Evolutionary conservation across 2,888 invertebrate genomes (phyloP), one percentile per base, ranked within the genome.

Genomic region (Epinotia brunnichana): DNA sequence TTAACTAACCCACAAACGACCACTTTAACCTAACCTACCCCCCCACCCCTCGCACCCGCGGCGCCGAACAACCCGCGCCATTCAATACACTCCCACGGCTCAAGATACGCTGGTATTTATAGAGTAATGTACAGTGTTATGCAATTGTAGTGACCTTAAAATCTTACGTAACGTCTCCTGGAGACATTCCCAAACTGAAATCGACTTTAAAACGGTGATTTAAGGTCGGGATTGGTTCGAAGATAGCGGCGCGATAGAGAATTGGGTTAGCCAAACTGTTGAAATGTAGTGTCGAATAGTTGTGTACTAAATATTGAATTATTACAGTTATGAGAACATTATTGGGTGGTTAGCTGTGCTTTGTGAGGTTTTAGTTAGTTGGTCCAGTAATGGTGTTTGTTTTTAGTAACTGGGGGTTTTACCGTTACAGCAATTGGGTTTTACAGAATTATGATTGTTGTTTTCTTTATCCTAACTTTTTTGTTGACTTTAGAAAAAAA

Each of bases 71-170:
- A 74, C 74, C 72, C 74, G 77, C 54, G 75, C 74, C 76, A 68
- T 70, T 74, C 72, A 77, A 80, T 81, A 74, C 78, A 80, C 77
- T 79, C 78, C 75, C 75, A 82, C 67, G 80, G 87, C 29, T 82
- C 90, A 81, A 74, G 19, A 54, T 80, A 83, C 57, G 77, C 78
- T 88, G 85, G 91, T 61, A 78, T 75, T 83, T 81, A 78, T 76
- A 35, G 9, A 81, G 81, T 82, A 82, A 80, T 82, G 79, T 82
- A 80, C 78, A 77, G 72, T 76, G 84, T 91, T 91, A 91, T 90
- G 91, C 91, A 91, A 90, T 78, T 69, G 74, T 76, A 77, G 76
- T 88, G 91, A 91, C 91, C 91, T 91, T 91, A 91, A 84, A 89
- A 82, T 80, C 78, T 91, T 90, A 91, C 90, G 91, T 91, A 91